phyloP scores from a whole-genome alignment of 2,888 invertebrate species.

The Heteropelma amictum region DNA sequence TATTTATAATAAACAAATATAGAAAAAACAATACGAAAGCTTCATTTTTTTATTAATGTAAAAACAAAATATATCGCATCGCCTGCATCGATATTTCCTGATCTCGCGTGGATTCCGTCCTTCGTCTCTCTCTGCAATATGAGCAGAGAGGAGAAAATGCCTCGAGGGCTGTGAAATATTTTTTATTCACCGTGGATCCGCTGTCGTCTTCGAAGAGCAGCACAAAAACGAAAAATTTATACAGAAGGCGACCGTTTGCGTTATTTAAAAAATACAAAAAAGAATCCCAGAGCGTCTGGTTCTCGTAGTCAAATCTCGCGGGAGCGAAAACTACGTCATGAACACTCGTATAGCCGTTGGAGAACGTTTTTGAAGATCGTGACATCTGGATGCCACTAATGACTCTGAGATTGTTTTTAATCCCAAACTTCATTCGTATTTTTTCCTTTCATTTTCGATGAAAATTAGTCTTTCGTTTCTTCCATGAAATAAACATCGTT shows the following conservation, averaged over 20 bases:
- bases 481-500: too few relatives aligned
- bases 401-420: not conserved
- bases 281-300: slow-evolving; percentile 25
- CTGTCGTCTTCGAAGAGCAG: not conserved
- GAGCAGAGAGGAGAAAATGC: too few relatives aligned
- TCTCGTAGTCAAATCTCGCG: slow-evolving; percentile 36
- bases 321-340: slow-evolving; percentile 18
- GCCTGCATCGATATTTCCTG: not conserved
- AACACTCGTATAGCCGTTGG: not conserved
- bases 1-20: slow-evolving; percentile 75
- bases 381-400: slow-evolving; percentile 17
- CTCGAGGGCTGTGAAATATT: too few relatives aligned
- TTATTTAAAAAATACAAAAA: slow-evolving; percentile 4
- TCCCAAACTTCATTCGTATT: too few relatives aligned
- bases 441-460: too few relatives aligned
- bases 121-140: too few relatives aligned
- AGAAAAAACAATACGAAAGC: slow-evolving; percentile 55
- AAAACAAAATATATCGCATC: not conserved
- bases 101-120: not conserved
- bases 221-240: not conserved
- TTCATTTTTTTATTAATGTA: not conserved
- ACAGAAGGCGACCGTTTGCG: too few relatives aligned
- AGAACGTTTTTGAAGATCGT: not conserved
- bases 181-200: too few relatives aligned
- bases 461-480: too few relatives aligned